A percentile compares a stretch with the other conserved stretches of the same genome.
Conservation (phyloP, 1,140 invertebrate genomes). For the Pteromalus puparum region DNA sequence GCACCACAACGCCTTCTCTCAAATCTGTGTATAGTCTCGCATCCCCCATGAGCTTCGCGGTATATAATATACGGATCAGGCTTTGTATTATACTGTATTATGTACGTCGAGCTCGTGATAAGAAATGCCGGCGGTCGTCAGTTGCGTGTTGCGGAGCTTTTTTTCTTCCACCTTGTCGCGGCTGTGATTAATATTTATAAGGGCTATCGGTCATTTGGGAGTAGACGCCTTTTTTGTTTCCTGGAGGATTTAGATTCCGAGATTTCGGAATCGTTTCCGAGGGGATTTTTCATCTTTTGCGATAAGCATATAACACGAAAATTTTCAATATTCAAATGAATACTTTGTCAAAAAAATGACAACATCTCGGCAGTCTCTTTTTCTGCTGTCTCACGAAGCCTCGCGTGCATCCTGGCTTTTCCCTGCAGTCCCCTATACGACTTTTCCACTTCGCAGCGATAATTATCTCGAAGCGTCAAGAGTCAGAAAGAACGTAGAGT, state of each 20-base stretch:
- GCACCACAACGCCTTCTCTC: not conserved
- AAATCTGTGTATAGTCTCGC: not conserved
- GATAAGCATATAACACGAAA: no score
- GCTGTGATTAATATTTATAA: constrained; percentile 14
- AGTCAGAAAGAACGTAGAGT: not conserved
- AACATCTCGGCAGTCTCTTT: no score
- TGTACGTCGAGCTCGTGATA: not conserved
- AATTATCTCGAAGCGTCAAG: constrained; percentile 9
- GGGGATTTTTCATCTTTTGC: not conserved
- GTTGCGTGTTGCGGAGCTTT: not conserved
- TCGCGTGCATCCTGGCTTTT: not conserved
- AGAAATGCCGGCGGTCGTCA: not conserved
- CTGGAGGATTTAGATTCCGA: not conserved
- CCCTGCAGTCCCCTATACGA: not conserved
- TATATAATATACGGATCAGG: not conserved
- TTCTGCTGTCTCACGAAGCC: no score
- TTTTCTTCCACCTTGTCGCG: not conserved
- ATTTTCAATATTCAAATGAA: no score
- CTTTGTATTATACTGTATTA: not conserved
- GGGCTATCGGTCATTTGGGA: not conserved
- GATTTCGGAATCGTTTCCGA: not conserved
- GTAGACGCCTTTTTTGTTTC: not conserved
- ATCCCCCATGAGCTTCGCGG: not conserved
- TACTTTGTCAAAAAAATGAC: no score
- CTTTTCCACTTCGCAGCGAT: constrained; percentile 1